Evolutionary conservation across 1,140 invertebrate genomes (phyloP).

Genomic region (Drosophila miranda): DNA sequence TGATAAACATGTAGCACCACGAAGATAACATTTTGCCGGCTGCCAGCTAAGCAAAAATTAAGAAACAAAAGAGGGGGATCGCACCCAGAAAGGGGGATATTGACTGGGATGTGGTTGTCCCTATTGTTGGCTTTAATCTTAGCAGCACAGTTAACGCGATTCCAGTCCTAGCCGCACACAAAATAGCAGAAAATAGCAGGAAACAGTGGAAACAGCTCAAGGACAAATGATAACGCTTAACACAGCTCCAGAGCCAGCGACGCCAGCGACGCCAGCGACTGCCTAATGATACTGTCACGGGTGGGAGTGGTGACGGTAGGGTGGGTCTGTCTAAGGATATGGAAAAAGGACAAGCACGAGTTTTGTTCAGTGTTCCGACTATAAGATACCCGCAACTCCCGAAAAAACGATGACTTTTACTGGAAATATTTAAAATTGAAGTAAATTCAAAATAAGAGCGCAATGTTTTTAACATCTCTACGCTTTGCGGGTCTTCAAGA

Average conservation of each 20-base stretch:
- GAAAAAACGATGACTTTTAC: not conserved
- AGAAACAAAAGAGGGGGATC: constrained; percentile 25
- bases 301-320: not conserved
- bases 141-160: constrained; percentile 63
- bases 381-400: not conserved
- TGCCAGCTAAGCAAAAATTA: constrained; percentile 66
- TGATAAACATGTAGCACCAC: constrained; percentile 54
- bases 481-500: too few relatives aligned
- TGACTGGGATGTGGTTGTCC: constrained; percentile 48
- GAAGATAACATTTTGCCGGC: constrained; percentile 59
- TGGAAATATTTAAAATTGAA: constrained; percentile 26
- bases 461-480: too few relatives aligned
- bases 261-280: constrained; percentile 35
- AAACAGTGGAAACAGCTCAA: constrained; percentile 58
- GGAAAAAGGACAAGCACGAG: constrained; percentile 11
- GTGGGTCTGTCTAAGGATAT: constrained; percentile 29
- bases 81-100: constrained; percentile 12
- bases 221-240: constrained; percentile 80
- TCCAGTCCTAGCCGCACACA: constrained; percentile 40
- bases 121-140: constrained; percentile 64
- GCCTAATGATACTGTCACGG: constrained; percentile 74
- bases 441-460: too few relatives aligned
- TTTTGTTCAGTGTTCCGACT: too few relatives aligned
- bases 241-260: constrained; percentile 16
- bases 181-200: constrained; percentile 6